phyloP scores from a whole-genome alignment of 2,888 invertebrate species.

The Hydroisotoma schaefferi region DNA sequence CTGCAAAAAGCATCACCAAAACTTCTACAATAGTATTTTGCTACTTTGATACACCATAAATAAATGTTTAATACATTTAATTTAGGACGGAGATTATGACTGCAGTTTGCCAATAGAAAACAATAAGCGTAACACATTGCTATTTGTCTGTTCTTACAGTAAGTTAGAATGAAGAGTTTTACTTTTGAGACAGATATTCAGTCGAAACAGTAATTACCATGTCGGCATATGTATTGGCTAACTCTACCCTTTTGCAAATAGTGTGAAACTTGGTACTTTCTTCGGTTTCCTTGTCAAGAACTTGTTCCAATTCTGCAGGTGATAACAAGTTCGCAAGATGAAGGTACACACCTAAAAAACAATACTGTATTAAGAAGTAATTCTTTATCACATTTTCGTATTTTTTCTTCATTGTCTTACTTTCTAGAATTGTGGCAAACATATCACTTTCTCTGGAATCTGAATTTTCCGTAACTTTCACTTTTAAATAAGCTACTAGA shows the following conservation, averaged over 20 bases:
- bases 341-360: conserved; percentile 45
- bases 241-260: conserved; percentile 43
- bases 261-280: conserved; percentile 41
- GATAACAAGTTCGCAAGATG: conserved; percentile 45
- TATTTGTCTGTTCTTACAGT: background rate
- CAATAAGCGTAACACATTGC: background rate
- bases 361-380: background rate
- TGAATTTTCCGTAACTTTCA: conserved; percentile 36
- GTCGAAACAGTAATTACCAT: conserved; percentile 43
- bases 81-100: too few species aligned
- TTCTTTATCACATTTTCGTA: background rate
- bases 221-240: conserved; percentile 42
- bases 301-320: conserved; percentile 42
- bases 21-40: too few species aligned
- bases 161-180: background rate
- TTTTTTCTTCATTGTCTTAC: conserved; percentile 32
- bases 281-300: conserved; percentile 45
- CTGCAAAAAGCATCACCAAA: too few species aligned
- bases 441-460: conserved; percentile 38
- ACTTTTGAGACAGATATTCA: conserved; percentile 19
- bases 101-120: too few species aligned
- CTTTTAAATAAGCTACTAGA: conserved; percentile 42
- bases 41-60: too few species aligned
- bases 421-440: conserved; percentile 46
- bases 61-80: too few species aligned